Evolutionary conservation across 2,888 invertebrate genomes (phyloP).

Genomic region (Pseudococcus jackbeardsleyi): DNA sequence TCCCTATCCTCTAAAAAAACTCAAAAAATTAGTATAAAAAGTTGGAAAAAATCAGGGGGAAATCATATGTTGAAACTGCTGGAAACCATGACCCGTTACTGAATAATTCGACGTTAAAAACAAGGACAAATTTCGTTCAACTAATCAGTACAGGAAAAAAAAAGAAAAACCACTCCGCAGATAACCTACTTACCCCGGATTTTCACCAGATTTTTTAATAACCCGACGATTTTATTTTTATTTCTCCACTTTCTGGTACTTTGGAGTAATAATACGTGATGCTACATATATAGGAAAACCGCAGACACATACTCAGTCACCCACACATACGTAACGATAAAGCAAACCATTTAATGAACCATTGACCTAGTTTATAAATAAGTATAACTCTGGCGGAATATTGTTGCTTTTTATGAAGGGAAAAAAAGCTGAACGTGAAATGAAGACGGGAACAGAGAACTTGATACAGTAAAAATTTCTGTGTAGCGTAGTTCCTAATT

Average conservation of each 20-base stretch:
- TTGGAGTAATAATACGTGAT: conserved; percentile 10
- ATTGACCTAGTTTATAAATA: conserved; percentile 31
- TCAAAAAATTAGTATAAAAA: too few relatives aligned
- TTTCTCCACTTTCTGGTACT: background rate
- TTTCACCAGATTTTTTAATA: conserved; percentile 2
- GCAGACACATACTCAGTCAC: background rate
- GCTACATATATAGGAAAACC: background rate
- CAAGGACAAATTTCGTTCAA: too few relatives aligned
- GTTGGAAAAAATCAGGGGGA: too few relatives aligned
- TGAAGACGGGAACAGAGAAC: background rate
- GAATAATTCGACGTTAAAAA: too few relatives aligned
- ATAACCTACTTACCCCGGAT: background rate
- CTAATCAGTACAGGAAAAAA: background rate
- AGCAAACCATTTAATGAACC: conserved; percentile 45
- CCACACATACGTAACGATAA: background rate
- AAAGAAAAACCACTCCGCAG: background rate
- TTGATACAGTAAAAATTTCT: background rate
- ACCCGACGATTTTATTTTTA: conserved; percentile 8
- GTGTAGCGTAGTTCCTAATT: background rate
- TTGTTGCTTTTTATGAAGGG: conserved; percentile 17
- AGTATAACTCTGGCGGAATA: background rate
- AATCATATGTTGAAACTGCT: too few relatives aligned
- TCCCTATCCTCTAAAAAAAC: too few relatives aligned
- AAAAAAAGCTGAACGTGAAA: background rate
- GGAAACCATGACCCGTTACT: too few relatives aligned